Percentiles rank a stretch among this genome's conserved stretches.
phyloP scores from a whole-genome alignment of 2,888 invertebrate genomes.

The Pachycephus smyrnensis region DNA sequence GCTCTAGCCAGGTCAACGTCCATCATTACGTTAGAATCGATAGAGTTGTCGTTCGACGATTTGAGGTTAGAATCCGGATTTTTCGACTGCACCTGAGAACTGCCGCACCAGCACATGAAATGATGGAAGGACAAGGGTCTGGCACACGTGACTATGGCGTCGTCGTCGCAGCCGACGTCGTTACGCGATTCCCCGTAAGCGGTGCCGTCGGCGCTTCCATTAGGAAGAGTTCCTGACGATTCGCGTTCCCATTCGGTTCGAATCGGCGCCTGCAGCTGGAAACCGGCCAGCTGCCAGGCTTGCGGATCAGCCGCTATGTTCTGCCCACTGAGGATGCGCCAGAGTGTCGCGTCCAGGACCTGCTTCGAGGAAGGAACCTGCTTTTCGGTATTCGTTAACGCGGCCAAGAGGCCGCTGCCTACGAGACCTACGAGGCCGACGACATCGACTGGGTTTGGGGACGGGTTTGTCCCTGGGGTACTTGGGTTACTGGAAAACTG shows the following conservation, averaged over 20 bases:
- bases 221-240: not conserved
- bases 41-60: too few species aligned
- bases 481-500: too few species aligned
- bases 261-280: too few species aligned
- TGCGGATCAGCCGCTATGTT: conserved; percentile 31
- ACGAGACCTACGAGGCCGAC: conserved; percentile 3
- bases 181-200: not conserved
- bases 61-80: not conserved
- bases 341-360: conserved; percentile 22
- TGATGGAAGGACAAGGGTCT: conserved; percentile 61
- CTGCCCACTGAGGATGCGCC: conserved; percentile 30
- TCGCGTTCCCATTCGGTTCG: too few species aligned
- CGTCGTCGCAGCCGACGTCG: conserved; percentile 9
- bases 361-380: conserved; percentile 22
- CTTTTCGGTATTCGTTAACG: conserved; percentile 11
- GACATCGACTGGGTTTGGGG: too few species aligned
- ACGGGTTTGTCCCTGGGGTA: too few species aligned
- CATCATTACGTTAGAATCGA: not conserved
- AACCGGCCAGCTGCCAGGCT: conserved; percentile 10
- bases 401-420: conserved; percentile 4
- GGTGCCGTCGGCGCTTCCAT: not conserved
- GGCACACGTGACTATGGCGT: conserved; percentile 48
- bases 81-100: conserved; percentile 7
- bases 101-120: conserved; percentile 59
- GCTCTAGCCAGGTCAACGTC: conserved; percentile 17